Evolutionary conservation across 1,140 invertebrate genomes (phyloP).

Genomic region (Drosophila sp.): DNA sequence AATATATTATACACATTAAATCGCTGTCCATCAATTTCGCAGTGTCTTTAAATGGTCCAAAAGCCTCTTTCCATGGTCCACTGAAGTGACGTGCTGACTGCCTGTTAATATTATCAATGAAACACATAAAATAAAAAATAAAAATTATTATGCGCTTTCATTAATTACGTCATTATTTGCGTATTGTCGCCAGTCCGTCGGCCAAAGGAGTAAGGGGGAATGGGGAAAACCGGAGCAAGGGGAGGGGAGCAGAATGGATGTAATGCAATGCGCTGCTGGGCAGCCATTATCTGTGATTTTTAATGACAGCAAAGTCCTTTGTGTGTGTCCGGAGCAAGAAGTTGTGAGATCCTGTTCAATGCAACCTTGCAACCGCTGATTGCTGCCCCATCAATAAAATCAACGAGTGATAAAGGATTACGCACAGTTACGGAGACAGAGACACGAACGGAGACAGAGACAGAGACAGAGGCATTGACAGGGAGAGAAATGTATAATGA

Average conservation of each 20-base stretch:
- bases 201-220: background rate
- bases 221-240: background rate
- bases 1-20: constrained; percentile 13
- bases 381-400: constrained; percentile 67
- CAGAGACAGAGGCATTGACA: constrained; percentile 18
- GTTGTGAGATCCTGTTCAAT: constrained; percentile 15
- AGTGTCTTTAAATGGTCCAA: constrained; percentile 14
- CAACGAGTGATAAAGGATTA: constrained; percentile 75
- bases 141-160: constrained; percentile 62
- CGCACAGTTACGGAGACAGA: constrained; percentile 22
- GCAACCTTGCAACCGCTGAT: constrained; percentile 44
- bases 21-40: constrained; percentile 33
- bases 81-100: constrained; percentile 51
- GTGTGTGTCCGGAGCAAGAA: constrained; percentile 15
- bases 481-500: background rate
- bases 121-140: constrained; percentile 10
- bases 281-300: constrained; percentile 49
- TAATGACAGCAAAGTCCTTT: constrained; percentile 36
- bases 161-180: constrained; percentile 79
- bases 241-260: background rate
- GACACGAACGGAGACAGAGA: too few relatives aligned
- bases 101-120: constrained; percentile 66
- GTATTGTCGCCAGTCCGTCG: constrained; percentile 54
- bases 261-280: constrained; percentile 14
- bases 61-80: constrained; percentile 10